Conservation (phyloP, 2,113 vertebrate species). For the Ophthalmolycus amberensis region DNA sequence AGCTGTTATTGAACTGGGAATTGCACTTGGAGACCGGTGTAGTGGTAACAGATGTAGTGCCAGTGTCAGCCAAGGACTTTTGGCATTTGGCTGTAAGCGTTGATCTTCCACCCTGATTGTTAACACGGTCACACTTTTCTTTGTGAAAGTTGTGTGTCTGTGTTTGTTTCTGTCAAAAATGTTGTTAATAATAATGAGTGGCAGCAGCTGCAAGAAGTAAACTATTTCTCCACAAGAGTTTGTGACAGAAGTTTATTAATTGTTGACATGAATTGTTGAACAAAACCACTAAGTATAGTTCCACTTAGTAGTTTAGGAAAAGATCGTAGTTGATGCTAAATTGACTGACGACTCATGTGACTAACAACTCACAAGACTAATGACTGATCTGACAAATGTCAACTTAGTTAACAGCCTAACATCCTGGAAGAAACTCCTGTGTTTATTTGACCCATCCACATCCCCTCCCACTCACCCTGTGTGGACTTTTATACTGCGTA, state of each 20-base stretch:
- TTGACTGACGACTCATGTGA: too few relatives aligned
- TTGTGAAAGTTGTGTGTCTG: neutral
- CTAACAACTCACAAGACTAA: too few relatives aligned
- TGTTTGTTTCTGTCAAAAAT: neutral
- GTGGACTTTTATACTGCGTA: too few relatives aligned
- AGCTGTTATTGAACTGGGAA: slow-evolving; percentile 11
- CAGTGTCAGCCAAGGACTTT: slow-evolving; percentile 21
- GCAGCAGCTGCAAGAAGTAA: neutral
- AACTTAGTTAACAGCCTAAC: too few relatives aligned
- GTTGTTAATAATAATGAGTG: neutral
- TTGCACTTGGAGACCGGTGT: slow-evolving; percentile 20
- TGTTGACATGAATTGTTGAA: too few relatives aligned
- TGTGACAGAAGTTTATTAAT: neutral
- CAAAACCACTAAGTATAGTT: too few relatives aligned
- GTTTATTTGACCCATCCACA: too few relatives aligned
- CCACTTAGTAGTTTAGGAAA: too few relatives aligned
- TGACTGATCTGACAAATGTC: too few relatives aligned
- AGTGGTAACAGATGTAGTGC: slow-evolving; percentile 20
- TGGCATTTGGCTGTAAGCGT: slow-evolving; percentile 5
- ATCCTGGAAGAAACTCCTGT: neutral
- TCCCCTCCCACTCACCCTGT: too few relatives aligned
- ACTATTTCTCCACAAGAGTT: neutral
- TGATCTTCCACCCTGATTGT: slow-evolving; percentile 7
- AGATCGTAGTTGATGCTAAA: too few relatives aligned
- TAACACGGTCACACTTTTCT: neutral